These are phyloP conservation scores for Macheiramphus alcinus DNA, from an alignment of 2,113 vertebrate species.

Conservation along the genomic window DNA sequence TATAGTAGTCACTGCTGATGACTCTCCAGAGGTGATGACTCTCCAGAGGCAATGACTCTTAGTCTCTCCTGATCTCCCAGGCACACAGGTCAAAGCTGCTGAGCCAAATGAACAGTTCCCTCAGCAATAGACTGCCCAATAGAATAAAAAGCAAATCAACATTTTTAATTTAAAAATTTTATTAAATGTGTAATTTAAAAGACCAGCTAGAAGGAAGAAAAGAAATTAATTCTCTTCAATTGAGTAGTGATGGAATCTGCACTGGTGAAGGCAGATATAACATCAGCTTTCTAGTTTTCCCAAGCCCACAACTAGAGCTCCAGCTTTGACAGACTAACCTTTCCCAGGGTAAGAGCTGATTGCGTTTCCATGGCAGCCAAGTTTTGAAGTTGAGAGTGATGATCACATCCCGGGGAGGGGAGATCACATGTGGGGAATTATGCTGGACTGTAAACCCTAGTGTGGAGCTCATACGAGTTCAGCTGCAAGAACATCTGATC, in stretches of 20 bases:
- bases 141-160: background rate
- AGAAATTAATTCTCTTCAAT: background rate
- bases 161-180: background rate
- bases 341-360: background rate
- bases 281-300: background rate
- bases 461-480: background rate
- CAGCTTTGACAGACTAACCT: background rate
- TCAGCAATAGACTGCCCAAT: background rate
- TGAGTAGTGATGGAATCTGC: background rate
- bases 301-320: background rate
- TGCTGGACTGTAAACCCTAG: background rate
- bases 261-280: background rate
- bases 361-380: background rate
- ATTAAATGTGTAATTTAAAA: background rate
- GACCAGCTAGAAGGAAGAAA: background rate
- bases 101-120: background rate
- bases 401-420: background rate
- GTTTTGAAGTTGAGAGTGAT: background rate
- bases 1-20: background rate
- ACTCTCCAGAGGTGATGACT: background rate
- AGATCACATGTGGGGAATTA: background rate
- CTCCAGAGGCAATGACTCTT: background rate
- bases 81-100: background rate
- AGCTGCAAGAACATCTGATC: background rate
- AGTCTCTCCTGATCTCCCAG: background rate